These are phyloP conservation scores for Urocitellus parryii DNA, from an alignment of 2,113 vertebrate species.

Conservation along the genomic window DNA sequence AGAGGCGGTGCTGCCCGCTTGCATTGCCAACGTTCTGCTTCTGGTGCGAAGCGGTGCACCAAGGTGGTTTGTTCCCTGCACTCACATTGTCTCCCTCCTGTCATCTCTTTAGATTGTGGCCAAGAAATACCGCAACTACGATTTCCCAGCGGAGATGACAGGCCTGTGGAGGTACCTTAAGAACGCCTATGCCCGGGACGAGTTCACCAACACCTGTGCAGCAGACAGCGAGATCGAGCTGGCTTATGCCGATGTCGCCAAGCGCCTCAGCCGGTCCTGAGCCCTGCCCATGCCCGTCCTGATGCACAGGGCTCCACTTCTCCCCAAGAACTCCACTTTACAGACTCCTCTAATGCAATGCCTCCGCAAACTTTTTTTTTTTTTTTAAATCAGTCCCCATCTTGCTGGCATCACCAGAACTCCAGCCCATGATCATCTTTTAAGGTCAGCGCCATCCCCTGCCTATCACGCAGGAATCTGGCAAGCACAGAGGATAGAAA, in stretches of 20 bases:
- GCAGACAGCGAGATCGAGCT: constrained; percentile 95
- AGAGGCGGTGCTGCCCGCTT: neutral
- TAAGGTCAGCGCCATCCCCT: constrained; percentile 10
- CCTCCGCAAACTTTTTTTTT: constrained; percentile 73
- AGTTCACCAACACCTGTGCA: constrained; percentile 98
- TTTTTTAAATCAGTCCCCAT: neutral
- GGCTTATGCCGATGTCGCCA: constrained; percentile 96
- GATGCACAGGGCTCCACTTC: constrained; percentile 51
- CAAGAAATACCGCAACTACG: constrained; percentile 97
- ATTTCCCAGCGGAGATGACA: constrained; percentile 93
- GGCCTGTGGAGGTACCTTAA: constrained; percentile 96
- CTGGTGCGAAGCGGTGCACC: too few species aligned
- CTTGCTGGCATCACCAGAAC: constrained; percentile 69
- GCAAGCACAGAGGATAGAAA: neutral
- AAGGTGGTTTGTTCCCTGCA: neutral
- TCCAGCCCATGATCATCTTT: constrained; percentile 46
- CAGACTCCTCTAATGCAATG: constrained; percentile 77
- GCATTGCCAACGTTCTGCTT: neutral
- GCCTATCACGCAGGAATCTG: constrained; percentile 44
- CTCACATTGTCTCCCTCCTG: neutral
- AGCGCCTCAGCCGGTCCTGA: constrained; percentile 93
- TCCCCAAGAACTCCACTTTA: constrained; percentile 63
- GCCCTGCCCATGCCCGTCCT: neutral
- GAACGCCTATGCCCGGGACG: constrained; percentile 93
- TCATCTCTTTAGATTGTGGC: constrained; percentile 91